Percentiles rank a stretch among this genome's conserved stretches.
Conservation (phyloP, 2,797 vertebrate species). For the Scyliorhinus canicula region DNA sequence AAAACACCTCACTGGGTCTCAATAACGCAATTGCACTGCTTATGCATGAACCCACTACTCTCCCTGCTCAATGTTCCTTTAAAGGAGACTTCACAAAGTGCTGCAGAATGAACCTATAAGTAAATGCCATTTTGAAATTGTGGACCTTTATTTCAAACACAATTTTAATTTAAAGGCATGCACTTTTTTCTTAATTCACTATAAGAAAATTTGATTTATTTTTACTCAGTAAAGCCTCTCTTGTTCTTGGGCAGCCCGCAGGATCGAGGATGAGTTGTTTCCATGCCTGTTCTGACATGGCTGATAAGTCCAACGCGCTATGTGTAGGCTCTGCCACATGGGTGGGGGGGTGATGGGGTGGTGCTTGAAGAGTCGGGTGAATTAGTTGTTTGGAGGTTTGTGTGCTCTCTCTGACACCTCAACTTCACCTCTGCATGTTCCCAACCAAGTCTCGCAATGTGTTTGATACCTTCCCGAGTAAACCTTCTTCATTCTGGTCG, state of each 20-base stretch:
- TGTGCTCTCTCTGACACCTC: not conserved
- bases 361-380: not conserved
- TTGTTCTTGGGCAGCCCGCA: not conserved
- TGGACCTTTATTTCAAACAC: not conserved
- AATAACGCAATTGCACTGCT: conserved; percentile 12
- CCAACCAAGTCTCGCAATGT: not conserved
- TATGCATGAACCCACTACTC: not conserved
- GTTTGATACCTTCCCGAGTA: too few relatives aligned
- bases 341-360: not conserved
- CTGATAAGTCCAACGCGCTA: not conserved
- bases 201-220: not conserved
- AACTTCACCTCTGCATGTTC: not conserved
- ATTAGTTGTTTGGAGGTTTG: not conserved
- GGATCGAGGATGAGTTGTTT: not conserved
- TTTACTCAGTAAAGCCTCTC: not conserved
- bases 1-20: not conserved
- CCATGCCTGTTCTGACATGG: not conserved
- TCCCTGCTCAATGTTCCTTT: not conserved
- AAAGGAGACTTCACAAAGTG: not conserved
- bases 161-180: not conserved
- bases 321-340: not conserved
- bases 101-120: not conserved
- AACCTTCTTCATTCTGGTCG: not conserved
- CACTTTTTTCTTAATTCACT: not conserved
- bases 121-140: not conserved